Base-by-base conservation (phyloP, 92 coral and sea anemone genomes). In the Anthopleura xanthogrammica region DNA sequence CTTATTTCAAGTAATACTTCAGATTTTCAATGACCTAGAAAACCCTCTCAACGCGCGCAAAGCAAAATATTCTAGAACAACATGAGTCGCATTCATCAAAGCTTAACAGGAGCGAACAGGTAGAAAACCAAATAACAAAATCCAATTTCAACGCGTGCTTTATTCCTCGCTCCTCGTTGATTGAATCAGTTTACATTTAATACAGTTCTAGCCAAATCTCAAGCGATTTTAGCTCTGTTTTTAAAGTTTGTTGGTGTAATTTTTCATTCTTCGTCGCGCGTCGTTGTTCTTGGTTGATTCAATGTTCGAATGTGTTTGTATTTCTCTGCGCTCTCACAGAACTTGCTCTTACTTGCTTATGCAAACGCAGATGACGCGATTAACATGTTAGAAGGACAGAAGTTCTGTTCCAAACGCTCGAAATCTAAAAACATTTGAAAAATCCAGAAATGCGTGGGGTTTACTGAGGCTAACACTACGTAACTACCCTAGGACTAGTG, bases 41-140 rank as follows among this genome's bases (percentile, higher is more conserved):
- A 60, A 71, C 76, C 4, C 22, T 10, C 22, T 48, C 19, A 46
- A 77, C 64, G 36, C 84, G 77, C 84, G 84, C 84, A 43, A 17
- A 12, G 20, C 78, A 16, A 75, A 75, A 12, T 9, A 60, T 81
- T 81, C 84, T 60, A 81, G 84, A 81, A 70, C 84, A 77, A 81
- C 84, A 8, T 14, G 78, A 60, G 24, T 81, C 84, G 84, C 84
- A 81, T 40, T 48, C 75, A 81, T 81, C 75, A 43, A 77, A 43
- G 48, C 77, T 68, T 9, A 81, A 70, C 84, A 81, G 52, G 84
- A 81, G 84, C 71, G 75, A 81, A 65, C 84, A 81, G 84, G 84
- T 81, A 81, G 70, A 16, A 50, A 48, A 71, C 77, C 50, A 65
- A 42, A 65, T 68, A 65, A 46, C 17, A 81, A 70, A 66, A 60